These are phyloP conservation scores for Coelopa frigida DNA, from an alignment of 1,140 invertebrate species.

Conservation along the genomic window DNA sequence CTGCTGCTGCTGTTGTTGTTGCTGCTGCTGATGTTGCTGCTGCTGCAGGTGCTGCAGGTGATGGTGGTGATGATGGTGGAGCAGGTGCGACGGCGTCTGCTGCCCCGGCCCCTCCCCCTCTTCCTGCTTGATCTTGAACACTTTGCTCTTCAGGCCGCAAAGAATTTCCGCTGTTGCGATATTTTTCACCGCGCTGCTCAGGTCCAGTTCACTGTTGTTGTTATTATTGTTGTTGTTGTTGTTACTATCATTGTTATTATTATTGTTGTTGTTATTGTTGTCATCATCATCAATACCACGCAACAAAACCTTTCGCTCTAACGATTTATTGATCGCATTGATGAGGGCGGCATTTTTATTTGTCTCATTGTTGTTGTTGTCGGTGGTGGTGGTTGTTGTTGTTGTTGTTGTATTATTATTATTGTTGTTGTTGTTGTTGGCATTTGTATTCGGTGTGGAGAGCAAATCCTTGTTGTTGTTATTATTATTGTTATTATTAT, in stretches of 20 bases:
- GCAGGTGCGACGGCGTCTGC: too few relatives aligned
- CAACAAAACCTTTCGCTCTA: not conserved
- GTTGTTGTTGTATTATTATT: conserved; percentile 33
- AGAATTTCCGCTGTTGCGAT: conserved; percentile 40
- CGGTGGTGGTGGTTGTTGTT: conserved; percentile 28
- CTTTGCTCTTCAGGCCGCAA: conserved; percentile 39
- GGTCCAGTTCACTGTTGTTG: conserved; percentile 30
- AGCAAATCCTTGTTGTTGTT: too few relatives aligned
- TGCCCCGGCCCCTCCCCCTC: conserved; percentile 25
- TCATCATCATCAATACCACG: conserved; percentile 6
- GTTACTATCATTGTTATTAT: conserved; percentile 14
- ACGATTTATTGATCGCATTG: conserved; percentile 30
- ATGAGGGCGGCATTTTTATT: conserved; percentile 26
- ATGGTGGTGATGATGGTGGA: too few relatives aligned
- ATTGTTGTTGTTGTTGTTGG: conserved; percentile 39
- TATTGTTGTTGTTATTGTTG: conserved; percentile 18
- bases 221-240: conserved; percentile 33
- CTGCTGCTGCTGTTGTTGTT: conserved; percentile 16
- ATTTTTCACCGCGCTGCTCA: conserved; percentile 37
- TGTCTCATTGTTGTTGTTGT: conserved; percentile 28
- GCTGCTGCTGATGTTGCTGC: conserved; percentile 12
- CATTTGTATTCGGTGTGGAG: conserved; percentile 34
- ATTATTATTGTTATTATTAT: conserved; percentile 34
- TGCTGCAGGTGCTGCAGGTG: too few relatives aligned
- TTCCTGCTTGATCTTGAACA: conserved; percentile 38